Evolutionary conservation across 1,140 invertebrate species (phyloP).

Genomic region (Bicyclus anynana): DNA sequence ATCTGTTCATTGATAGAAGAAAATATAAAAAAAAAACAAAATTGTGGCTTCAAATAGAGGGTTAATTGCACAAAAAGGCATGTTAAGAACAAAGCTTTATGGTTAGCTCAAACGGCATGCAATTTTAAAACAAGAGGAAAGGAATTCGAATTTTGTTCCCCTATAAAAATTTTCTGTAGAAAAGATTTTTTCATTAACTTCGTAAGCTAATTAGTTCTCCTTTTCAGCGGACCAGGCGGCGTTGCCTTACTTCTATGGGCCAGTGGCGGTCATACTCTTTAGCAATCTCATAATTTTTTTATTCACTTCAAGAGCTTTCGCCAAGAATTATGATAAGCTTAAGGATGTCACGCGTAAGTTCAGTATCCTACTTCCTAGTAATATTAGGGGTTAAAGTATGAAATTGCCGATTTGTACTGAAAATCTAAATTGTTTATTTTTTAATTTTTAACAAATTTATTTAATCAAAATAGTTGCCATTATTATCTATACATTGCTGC

Average conservation of each 20-base stretch:
- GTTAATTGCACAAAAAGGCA: neutral
- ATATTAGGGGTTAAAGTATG: no score
- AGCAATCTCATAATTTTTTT: conserved; percentile 77
- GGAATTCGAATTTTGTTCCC: neutral
- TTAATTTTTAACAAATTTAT: no score
- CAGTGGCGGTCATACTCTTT: conserved; percentile 77
- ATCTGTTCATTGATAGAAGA: neutral
- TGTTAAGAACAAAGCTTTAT: neutral
- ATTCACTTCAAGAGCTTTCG: conserved; percentile 71
- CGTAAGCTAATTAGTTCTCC: conserved; percentile 17
- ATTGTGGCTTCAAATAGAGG: neutral
- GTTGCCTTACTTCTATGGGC: conserved; percentile 81
- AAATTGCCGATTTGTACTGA: no score
- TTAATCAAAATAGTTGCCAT: no score
- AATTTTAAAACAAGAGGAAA: conserved; percentile 2
- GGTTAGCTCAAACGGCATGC: neutral
- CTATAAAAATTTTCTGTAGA: conserved; percentile 7
- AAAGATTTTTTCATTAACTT: conserved; percentile 11
- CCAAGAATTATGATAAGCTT: conserved; percentile 63
- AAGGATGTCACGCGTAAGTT: conserved; percentile 68
- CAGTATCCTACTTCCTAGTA: no score
- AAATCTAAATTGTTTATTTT: no score
- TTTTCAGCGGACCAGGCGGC: conserved; percentile 77
- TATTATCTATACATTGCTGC: no score
- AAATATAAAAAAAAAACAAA: neutral